These are phyloP conservation scores for Papilio elwesi DNA, from an alignment of 2,888 invertebrate genomes.

Conservation along the genomic window DNA sequence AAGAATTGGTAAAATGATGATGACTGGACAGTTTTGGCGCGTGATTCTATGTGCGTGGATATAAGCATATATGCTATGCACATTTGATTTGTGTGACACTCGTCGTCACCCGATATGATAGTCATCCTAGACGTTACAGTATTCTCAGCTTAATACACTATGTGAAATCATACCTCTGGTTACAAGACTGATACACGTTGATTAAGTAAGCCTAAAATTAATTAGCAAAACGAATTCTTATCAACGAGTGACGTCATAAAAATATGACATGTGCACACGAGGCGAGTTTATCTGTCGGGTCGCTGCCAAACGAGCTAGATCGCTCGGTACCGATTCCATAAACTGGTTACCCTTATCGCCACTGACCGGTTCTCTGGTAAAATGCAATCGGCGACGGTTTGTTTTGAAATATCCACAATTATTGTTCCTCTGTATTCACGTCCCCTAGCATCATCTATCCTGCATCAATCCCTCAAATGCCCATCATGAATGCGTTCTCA, in stretches of 20 bases:
- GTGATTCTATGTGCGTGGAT: too few species aligned
- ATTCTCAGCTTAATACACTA: background rate
- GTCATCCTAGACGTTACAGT: too few species aligned
- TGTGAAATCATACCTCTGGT: background rate
- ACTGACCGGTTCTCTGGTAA: conserved; percentile 31
- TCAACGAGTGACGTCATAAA: background rate
- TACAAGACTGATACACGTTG: background rate
- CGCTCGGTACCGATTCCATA: conserved; percentile 9
- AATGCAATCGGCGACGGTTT: background rate
- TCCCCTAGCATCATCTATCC: background rate
- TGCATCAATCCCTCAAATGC: background rate
- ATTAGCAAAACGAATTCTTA: conserved; percentile 15
- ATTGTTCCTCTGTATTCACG: conserved; percentile 6
- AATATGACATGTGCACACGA: conserved; percentile 15
- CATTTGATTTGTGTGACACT: too few species aligned
- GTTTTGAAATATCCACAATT: conserved; percentile 8
- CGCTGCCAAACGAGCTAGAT: conserved; percentile 27
- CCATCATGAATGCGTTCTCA: too few species aligned
- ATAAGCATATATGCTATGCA: too few species aligned
- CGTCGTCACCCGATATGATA: too few species aligned
- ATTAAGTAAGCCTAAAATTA: background rate
- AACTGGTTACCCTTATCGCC: conserved; percentile 34
- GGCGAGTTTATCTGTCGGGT: conserved; percentile 35
- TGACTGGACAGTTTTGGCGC: too few species aligned
- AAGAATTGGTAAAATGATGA: too few species aligned